These are phyloP conservation scores for Dromococcyx pavoninus DNA, from an alignment of 2,797 vertebrate species.

Conservation along the genomic window DNA sequence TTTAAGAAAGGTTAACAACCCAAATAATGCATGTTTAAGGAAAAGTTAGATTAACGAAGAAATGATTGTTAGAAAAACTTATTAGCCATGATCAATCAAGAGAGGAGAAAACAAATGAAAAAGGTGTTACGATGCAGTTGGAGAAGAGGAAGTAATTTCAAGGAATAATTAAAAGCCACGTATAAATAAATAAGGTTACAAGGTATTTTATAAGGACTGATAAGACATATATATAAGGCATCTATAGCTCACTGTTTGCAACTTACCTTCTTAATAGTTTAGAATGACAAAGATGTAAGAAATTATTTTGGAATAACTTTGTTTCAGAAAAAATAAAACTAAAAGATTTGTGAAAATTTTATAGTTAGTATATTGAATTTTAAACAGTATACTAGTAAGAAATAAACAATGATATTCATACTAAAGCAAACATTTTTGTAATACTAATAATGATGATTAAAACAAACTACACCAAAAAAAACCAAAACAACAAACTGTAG, in stretches of 20 bases:
- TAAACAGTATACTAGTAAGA: neutral
- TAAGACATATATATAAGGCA: neutral
- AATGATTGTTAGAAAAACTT: neutral
- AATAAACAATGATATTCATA: neutral
- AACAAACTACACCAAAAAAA: rapidly evolving
- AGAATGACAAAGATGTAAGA: neutral
- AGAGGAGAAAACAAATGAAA: neutral
- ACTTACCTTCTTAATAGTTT: neutral
- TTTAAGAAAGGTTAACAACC: neutral
- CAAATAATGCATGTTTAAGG: neutral
- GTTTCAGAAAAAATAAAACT: neutral
- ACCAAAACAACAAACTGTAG: neutral
- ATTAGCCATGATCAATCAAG: neutral
- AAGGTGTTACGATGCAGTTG: neutral
- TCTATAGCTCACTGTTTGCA: neutral
- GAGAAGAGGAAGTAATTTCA: neutral
- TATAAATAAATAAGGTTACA: neutral
- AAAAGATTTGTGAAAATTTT: neutral
- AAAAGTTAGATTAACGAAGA: neutral
- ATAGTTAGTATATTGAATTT: neutral
- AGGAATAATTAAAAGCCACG: neutral
- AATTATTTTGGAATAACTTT: neutral
- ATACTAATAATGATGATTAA: neutral
- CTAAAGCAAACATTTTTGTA: neutral
- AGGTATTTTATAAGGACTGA: neutral